A percentile compares a stretch with the other conserved stretches of the same genome.
phyloP scores from a whole-genome alignment of 1,140 invertebrate species.

The Heliconius congener region DNA sequence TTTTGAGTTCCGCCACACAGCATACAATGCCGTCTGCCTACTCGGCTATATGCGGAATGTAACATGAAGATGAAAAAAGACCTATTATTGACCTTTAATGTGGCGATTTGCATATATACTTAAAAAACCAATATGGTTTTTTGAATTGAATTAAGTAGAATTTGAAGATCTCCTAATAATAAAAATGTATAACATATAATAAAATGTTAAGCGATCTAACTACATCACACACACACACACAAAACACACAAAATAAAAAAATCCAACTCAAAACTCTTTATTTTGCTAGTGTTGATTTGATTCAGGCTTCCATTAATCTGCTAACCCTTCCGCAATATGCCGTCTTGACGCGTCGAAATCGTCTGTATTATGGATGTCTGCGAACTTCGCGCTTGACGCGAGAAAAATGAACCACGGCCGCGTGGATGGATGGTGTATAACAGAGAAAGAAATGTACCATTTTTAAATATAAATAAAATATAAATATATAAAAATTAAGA shows the following conservation, averaged over 20 bases:
- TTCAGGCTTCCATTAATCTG: constrained; percentile 62
- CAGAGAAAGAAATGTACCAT: neutral
- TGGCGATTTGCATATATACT: neutral
- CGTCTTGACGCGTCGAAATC: constrained; percentile 74
- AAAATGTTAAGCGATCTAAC: too few species aligned
- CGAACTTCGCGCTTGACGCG: constrained; percentile 72
- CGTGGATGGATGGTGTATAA: constrained; percentile 54
- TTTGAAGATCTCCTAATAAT: neutral
- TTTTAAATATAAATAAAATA: neutral
- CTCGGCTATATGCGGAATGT: too few species aligned
- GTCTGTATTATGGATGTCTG: constrained; percentile 76
- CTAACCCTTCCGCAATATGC: constrained; percentile 74
- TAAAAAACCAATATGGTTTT: neutral
- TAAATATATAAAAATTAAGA: neutral
- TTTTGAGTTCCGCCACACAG: too few species aligned
- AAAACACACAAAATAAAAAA: neutral
- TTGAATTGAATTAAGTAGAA: neutral
- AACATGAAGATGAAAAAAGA: too few species aligned
- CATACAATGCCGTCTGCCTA: too few species aligned
- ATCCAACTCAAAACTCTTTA: neutral
- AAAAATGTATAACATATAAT: too few species aligned
- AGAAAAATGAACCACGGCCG: constrained; percentile 76
- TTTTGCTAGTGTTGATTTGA: constrained; percentile 26
- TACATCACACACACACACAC: too few species aligned
- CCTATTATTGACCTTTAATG: neutral